phyloP scores from a whole-genome alignment of 2,797 vertebrate species.

The Florisuga fusca region DNA sequence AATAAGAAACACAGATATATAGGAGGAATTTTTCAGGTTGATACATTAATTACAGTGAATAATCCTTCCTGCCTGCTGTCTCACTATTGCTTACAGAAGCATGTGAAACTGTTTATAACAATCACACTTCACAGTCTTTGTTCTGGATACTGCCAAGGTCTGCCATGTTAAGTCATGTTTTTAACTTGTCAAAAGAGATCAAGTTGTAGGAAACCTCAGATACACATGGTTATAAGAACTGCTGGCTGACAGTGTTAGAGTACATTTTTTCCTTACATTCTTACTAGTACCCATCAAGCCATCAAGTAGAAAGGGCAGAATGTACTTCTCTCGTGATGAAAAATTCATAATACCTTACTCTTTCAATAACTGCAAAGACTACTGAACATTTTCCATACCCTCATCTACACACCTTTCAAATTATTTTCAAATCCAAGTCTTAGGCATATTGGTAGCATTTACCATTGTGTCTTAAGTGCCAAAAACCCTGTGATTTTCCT shows the following conservation, averaged over 20 bases:
- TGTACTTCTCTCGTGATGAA: background rate
- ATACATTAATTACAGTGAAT: slow-evolving; percentile 2
- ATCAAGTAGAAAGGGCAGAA: background rate
- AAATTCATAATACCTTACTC: background rate
- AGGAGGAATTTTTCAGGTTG: slow-evolving; percentile 23
- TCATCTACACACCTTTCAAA: background rate
- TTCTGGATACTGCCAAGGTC: background rate
- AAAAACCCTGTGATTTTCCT: background rate
- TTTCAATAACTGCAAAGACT: background rate
- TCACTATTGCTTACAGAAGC: background rate
- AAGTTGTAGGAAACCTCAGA: background rate
- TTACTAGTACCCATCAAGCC: background rate
- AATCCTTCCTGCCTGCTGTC: slow-evolving; percentile 11
- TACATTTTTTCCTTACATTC: rapidly evolving
- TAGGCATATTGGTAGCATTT: background rate
- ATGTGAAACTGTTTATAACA: background rate
- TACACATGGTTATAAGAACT: background rate
- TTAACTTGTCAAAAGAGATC: slow-evolving; percentile 5
- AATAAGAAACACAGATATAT: background rate
- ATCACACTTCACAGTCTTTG: background rate
- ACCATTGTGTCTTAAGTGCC: background rate
- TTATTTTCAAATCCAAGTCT: background rate
- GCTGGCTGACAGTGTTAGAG: background rate
- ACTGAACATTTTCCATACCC: background rate
- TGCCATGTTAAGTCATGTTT: background rate